phyloP scores from a whole-genome alignment of 2,888 invertebrate species.

The Dysmachus trigonus region DNA sequence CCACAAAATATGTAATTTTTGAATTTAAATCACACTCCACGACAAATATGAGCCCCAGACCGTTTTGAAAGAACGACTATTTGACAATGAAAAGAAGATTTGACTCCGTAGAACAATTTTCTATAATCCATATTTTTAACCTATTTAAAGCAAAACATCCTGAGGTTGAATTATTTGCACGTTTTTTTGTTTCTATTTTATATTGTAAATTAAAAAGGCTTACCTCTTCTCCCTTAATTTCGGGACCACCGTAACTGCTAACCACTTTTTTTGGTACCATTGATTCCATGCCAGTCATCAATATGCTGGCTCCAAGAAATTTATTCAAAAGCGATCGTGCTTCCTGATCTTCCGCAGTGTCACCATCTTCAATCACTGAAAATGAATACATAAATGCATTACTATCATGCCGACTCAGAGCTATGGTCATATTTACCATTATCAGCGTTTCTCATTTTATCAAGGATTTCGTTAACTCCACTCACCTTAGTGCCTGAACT shows the following conservation, averaged over 20 bases:
- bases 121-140: too few species aligned
- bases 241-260: slow-evolving; percentile 47
- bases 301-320: slow-evolving; percentile 82
- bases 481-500: slow-evolving; percentile 73
- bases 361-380: slow-evolving; percentile 72
- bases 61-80: too few species aligned
- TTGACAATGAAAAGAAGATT: too few species aligned
- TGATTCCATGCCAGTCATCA: slow-evolving; percentile 79
- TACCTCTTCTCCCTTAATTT: slow-evolving; percentile 58
- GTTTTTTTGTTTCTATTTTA: too few species aligned
- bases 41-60: too few species aligned
- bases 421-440: slow-evolving; percentile 65
- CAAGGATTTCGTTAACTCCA: slow-evolving; percentile 78
- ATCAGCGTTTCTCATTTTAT: slow-evolving; percentile 81
- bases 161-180: too few species aligned
- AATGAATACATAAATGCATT: neutral
- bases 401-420: neutral
- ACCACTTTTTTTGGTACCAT: slow-evolving; percentile 56
- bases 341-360: slow-evolving; percentile 74
- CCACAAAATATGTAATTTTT: too few species aligned
- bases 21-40: too few species aligned
- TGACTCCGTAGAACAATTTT: too few species aligned
- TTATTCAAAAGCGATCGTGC: slow-evolving; percentile 82
- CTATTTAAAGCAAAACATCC: too few species aligned
- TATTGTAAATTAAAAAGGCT: slow-evolving; percentile 37